phyloP scores from a whole-genome alignment of 2,113 vertebrate genomes.

The Entelurus aequoreus region DNA sequence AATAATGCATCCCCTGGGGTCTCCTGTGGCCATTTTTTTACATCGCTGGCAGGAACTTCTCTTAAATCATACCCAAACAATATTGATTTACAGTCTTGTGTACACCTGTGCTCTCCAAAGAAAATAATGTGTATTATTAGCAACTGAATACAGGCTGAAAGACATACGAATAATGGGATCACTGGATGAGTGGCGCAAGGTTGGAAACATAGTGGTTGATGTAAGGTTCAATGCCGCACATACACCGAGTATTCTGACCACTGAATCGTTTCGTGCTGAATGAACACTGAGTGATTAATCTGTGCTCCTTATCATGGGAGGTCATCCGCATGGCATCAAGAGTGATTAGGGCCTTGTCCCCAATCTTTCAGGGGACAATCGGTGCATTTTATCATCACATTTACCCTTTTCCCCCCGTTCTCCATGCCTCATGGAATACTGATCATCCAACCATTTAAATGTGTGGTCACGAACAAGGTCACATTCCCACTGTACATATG shows the following conservation, averaged over 20 bases:
- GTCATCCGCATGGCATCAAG: constrained; percentile 63
- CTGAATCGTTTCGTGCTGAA: constrained; percentile 43
- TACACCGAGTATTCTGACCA: constrained; percentile 44
- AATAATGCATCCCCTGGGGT: neutral
- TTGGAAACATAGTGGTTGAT: constrained; percentile 20
- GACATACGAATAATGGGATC: constrained; percentile 23
- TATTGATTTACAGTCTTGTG: neutral
- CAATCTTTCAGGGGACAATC: constrained; percentile 63
- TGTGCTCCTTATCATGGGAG: constrained; percentile 53
- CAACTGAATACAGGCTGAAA: constrained; percentile 3
- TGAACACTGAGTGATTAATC: constrained; percentile 59
- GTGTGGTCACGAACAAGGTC: constrained; percentile 56
- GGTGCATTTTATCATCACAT: constrained; percentile 61
- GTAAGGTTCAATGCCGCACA: constrained; percentile 40
- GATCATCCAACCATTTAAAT: constrained; percentile 41
- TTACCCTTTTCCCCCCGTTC: constrained; percentile 18
- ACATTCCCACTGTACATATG: constrained; percentile 26
- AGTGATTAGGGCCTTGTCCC: constrained; percentile 63
- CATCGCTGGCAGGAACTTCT: neutral
- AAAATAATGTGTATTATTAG: neutral
- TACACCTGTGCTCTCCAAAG: neutral
- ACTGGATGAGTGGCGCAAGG: constrained; percentile 14
- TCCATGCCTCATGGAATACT: constrained; percentile 26
- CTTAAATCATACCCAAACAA: neutral
- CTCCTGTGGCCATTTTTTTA: neutral